Conservation (phyloP, 1,140 invertebrate species). For the Thaumetopoea pityocampa region DNA sequence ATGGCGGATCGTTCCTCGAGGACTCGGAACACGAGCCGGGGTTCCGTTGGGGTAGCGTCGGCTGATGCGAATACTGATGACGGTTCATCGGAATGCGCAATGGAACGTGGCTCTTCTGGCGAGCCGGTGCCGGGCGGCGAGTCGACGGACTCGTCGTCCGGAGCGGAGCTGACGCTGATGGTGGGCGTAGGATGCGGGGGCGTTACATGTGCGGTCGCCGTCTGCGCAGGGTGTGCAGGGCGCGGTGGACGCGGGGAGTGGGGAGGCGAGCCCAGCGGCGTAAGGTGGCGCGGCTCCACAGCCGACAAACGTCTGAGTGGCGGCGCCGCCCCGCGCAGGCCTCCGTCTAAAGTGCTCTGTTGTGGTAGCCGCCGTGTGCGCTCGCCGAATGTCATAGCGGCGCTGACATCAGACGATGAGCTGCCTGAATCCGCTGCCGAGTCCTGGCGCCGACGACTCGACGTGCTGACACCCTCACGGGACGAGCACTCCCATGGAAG, state of each 20-base stretch:
- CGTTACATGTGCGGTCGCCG: constrained; percentile 14
- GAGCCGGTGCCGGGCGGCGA: constrained; percentile 38
- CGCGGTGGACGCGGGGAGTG: constrained; percentile 49
- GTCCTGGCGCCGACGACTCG: constrained; percentile 55
- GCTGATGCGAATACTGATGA: constrained; percentile 57
- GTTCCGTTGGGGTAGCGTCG: constrained; percentile 51
- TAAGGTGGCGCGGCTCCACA: constrained; percentile 70
- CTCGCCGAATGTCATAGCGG: constrained; percentile 78
- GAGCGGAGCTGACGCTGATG: constrained; percentile 83
- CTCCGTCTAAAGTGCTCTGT: constrained; percentile 79
- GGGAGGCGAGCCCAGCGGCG: constrained; percentile 52
- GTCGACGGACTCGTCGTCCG: constrained; percentile 76
- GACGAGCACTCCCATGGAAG: constrained; percentile 52
- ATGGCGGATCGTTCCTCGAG: constrained; percentile 14
- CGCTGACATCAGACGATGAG: constrained; percentile 84
- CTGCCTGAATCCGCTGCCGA: constrained; percentile 69
- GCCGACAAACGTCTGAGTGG: constrained; percentile 65
- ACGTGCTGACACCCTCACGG: constrained; percentile 37
- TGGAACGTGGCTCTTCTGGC: constrained; percentile 46
- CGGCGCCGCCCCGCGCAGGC: constrained; percentile 63
- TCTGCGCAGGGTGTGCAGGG: constrained; percentile 28
- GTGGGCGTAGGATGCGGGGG: constrained; percentile 76
- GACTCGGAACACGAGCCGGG: constrained; percentile 20
- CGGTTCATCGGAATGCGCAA: constrained; percentile 50
- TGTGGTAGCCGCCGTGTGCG: constrained; percentile 77